Evolutionary conservation across 64 coral and sea anemone genomes (phyloP), one percentile per base, ranked within the genome.

Genomic region (Astreopora myriophthalma): DNA sequence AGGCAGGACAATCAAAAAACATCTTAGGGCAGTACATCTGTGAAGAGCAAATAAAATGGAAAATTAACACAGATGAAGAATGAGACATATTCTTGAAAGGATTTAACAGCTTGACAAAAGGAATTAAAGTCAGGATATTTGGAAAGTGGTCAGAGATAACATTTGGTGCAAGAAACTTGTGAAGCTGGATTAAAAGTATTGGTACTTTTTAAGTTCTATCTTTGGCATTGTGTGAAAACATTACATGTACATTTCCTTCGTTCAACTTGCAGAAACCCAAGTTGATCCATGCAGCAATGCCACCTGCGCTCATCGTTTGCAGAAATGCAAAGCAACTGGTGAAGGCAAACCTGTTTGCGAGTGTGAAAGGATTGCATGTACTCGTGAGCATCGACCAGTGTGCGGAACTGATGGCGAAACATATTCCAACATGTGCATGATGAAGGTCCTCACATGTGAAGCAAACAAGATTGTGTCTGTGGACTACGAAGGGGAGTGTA

Each of bases 321-420:
- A 52, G 20, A 26, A 19, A 9, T 90, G 88, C 40, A 80, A 29
- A 11, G 10, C 20, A 8, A 34, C 12, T 14, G 22, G 20, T 61
- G 28, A 80, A 16, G 86, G 69, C 69, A 75, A 88, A 26, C 57
- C 88, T 31, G 62, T 52, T 1, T 90, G 88, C 22, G 23, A 44
- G 10, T 91, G 75, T 57, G 10, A 13, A 25, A 6, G 30, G 0
- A n/a, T n/a, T 20, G 29, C 30, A 23, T 90, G 88, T n/a, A 76
- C 87, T 1, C 28, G 14, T 39, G 77, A 84, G 12, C 27, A 73
- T 38, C 14, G 35, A 3, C 92, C 92, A 22, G 75, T 89, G 33
- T 94, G 92, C 84, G 92, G 70, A 51, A 72, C 86, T 29, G 86
- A 94, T 65, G 75, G 86, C 4, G 19, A 94, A 49, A 94, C 75